These are phyloP conservation scores for Pelochelys cantorii DNA, from an alignment of 2,797 vertebrate genomes.

Conservation along the genomic window DNA sequence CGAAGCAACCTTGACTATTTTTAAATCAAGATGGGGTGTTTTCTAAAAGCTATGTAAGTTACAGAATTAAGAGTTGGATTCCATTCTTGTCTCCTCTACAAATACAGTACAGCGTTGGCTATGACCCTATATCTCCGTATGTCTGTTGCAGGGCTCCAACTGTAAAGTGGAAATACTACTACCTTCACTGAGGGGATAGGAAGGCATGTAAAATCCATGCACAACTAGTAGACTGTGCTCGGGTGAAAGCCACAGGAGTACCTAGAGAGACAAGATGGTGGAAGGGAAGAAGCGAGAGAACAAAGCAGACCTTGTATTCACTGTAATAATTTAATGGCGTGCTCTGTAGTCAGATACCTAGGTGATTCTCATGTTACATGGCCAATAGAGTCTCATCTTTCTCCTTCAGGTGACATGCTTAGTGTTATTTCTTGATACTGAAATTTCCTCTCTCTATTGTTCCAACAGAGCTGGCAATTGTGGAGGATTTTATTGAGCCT, in stretches of 20 bases:
- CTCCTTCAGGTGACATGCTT: not conserved
- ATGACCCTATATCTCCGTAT: not conserved
- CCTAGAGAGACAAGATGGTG: no score
- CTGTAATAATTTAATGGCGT: not conserved
- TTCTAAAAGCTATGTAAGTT: not conserved
- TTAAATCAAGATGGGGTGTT: not conserved
- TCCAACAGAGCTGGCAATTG: not conserved
- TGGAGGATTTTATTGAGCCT: not conserved
- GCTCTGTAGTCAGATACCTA: not conserved
- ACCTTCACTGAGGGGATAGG: not conserved
- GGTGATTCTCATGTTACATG: not conserved
- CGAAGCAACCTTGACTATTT: not conserved
- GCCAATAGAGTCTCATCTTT: not conserved
- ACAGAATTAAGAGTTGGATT: no score
- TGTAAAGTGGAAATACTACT: not conserved
- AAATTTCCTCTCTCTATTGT: not conserved
- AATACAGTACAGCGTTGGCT: not conserved
- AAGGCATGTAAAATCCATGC: accelerated
- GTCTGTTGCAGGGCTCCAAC: not conserved
- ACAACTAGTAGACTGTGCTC: not conserved
- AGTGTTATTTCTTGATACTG: not conserved
- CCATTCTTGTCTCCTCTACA: not conserved
- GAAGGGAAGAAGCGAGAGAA: not conserved
- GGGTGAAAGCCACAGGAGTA: no score
- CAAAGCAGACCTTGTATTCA: not conserved